Evolutionary conservation across 1,140 invertebrate genomes (phyloP), one percentile per base, ranked within the genome.

Genomic region (Aculops lycopersici): DNA sequence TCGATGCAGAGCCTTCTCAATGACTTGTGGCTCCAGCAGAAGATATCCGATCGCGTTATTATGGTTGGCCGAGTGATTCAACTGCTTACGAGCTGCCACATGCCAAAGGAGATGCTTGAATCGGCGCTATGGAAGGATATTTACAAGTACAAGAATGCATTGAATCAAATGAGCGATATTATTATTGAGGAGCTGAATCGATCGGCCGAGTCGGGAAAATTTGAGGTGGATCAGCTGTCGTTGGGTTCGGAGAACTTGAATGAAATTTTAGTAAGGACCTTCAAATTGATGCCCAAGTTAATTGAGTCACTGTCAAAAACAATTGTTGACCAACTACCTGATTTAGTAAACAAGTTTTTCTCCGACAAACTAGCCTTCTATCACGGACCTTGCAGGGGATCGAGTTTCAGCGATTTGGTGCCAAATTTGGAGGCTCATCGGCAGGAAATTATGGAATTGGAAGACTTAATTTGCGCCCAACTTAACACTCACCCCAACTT

Each of bases 131-230:
- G 42, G 42, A 12, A 12, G 4, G 41, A 17, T 12, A 35, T 40
- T 18, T 21, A 43, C 17, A 36, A 35, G 14, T 38, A 43, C 13
- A 40, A 39, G 8, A 21, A 14, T 5, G 31, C 40, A 12, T n/a
- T 15, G 13, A 17, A 43, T 21, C 37, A 43, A 35, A 17, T 43
- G n/a, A 2, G 31, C 2, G 40, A 43, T 40, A 2, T 43, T 8
- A 17, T 40, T 5, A 8, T 43, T 1, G 39, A 43, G 19, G 42
- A 40, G 20, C 20, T 43, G 4, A 43, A 43, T 20, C 8, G 17
- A 4, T 17, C 42, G 12, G 21, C 20, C 2, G 42, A 43, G 15
- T 31, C 4, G 21, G 42, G 38, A 35, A 19, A 36, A 15, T 19
- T 43, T 14, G 3, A 16, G 5, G 21, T 40, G 12, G 12, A 15